phyloP scores from a whole-genome alignment of 2,113 vertebrate species.

The Eurypyga helias region DNA sequence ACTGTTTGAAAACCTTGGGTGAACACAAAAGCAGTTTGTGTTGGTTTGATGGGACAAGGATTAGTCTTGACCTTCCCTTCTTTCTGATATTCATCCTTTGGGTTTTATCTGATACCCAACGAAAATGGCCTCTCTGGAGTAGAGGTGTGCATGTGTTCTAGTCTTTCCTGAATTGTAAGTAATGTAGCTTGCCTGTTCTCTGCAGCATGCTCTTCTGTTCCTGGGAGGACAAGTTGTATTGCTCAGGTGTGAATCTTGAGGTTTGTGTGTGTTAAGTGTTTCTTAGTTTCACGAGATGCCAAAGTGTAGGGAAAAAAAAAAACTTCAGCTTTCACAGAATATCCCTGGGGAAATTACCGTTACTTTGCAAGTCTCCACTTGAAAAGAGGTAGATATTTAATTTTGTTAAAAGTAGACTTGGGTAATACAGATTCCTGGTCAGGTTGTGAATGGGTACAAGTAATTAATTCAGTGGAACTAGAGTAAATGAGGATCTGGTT shows the following conservation, averaged over 20 bases:
- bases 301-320: not conserved
- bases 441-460: not conserved
- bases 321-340: not conserved
- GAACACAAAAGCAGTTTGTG: not conserved
- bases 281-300: constrained; percentile 36
- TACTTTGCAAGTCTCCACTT: not conserved
- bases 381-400: not conserved
- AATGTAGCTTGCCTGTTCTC: constrained; percentile 8
- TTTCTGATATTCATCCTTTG: not conserved
- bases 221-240: constrained; percentile 24
- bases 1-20: not conserved
- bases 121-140: not conserved
- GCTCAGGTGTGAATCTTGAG: constrained; percentile 70
- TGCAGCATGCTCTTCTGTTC: not conserved
- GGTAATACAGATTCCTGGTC: not conserved
- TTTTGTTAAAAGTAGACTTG: not conserved
- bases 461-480: not conserved
- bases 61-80: not conserved
- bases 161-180: not conserved
- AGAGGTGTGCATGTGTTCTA: not conserved
- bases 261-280: not conserved
- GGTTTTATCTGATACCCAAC: not conserved
- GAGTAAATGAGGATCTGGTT: not conserved
- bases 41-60: not conserved
- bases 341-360: not conserved